Base-by-base conservation (phyloP, 2,113 vertebrate species). In the Epinephelus moara region DNA sequence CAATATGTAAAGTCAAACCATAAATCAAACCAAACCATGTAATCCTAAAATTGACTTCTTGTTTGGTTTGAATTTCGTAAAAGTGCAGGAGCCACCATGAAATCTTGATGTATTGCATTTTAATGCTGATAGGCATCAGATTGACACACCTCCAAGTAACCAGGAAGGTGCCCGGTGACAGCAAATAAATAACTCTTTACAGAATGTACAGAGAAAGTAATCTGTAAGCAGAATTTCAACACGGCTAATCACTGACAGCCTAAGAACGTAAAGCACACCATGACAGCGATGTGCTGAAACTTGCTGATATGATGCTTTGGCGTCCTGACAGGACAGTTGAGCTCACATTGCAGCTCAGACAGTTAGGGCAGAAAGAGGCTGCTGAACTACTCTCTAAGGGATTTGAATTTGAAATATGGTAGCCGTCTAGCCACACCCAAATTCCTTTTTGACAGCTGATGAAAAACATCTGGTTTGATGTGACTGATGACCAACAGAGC, bases 391-490 rank as follows among this genome's bases (percentile, higher is more conserved):
- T 50, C 19, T 19, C 14, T 15, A 0, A 12, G 25, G 55, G n/a
- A 10, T 76, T 4, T 23, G 5, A 2, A 2, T 30, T 30, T 21
- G 18, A 78, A 73, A 75, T 68, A 33, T 77, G 63, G 42, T 47
- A 1, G 23, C 8, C 19, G 8, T 59, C 3, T 23, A 21, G 64
- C 72, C 88, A 57, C 85, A 81, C 85, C 84, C 85, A 0, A 75
- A 69, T 72, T 33, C 79, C 70, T 21, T 4, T 70, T 12, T 56
- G 10, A 55, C 14, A 60, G 21, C 1, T 78, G 50, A 78, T 79
- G 12, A 21, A 56, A 83, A 78, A 59, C 70, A 84, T 70, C 21
- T 88, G 80, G 45, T 64, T 61, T 45, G 21, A 73, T 59, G 78
- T 68, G 81, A 68, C 9, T 45, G 49, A 63, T 53, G 42, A 15